A percentile compares a stretch with the other conserved stretches of the same genome.
phyloP scores from a whole-genome alignment of 2,113 vertebrate genomes.

The Barbus barbus region DNA sequence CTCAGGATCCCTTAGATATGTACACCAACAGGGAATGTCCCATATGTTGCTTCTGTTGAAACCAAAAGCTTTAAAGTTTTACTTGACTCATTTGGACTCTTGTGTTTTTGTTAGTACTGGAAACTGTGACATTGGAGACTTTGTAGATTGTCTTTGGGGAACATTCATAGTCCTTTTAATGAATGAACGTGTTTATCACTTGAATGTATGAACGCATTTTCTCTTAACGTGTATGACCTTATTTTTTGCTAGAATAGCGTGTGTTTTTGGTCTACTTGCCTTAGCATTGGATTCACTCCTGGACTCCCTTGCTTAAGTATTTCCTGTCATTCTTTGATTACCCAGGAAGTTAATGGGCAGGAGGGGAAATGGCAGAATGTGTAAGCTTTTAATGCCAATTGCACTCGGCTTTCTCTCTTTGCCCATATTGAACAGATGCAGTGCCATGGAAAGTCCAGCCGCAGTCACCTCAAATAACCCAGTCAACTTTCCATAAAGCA shows the following conservation, averaged over 20 bases:
- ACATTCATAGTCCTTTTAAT: not conserved
- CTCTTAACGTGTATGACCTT: not conserved
- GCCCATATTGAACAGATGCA: constrained; percentile 14
- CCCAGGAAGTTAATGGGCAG: not conserved
- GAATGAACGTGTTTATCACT: not conserved
- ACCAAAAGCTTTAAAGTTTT: not conserved
- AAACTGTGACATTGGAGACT: constrained; percentile 4
- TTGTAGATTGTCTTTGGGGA: not conserved
- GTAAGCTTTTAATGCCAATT: constrained; percentile 24
- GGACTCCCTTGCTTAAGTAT: not conserved
- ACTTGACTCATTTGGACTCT: not conserved
- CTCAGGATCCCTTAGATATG: not conserved
- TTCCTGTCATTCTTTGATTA: constrained; percentile 40
- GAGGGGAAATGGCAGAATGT: constrained; percentile 18
- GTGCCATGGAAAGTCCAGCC: constrained; percentile 20
- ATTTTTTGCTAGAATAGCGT: not conserved
- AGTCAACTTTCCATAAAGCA: not conserved
- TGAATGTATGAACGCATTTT: not conserved
- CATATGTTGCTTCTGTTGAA: not conserved
- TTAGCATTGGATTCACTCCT: not conserved
- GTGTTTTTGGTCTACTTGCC: not conserved
- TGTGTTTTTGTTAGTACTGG: not conserved
- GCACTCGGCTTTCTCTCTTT: not conserved
- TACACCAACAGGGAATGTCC: not conserved
- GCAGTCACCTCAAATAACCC: constrained; percentile 15